Evolutionary conservation across 2,113 vertebrate genomes (phyloP), one percentile per base, ranked within the genome.

Genomic region (Corynorhinus townsendii): DNA sequence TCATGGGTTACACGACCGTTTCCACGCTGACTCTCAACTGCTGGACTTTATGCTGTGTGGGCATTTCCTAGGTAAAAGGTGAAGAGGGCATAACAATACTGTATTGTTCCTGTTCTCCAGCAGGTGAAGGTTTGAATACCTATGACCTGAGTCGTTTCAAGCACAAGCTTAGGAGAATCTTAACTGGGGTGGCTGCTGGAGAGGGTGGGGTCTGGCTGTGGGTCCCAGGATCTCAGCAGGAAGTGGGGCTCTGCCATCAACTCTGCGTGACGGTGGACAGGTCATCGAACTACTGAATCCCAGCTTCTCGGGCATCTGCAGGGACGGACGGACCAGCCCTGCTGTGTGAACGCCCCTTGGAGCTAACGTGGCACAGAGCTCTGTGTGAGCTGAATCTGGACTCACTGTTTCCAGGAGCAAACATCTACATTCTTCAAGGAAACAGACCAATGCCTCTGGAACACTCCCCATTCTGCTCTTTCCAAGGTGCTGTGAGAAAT

Each of bases 321-420:
- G n/a, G 22, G 83, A 43, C 0, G 0, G 16, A 5, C 14, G 38
- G 26, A 52, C 5, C 4, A 11, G 47, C 33, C 33, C 19, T 5
- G 12, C 22, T 28, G 59, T 16, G 86, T 5, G 45, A 38, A 64
- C 0, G 28, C 11, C 68, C 73, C 30, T 26, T 1, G 59, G 43
- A 71, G 52, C 2, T 24, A 33, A 12, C 3, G 2, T 14, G 40
- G 28, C 10, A 0, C 0, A 38, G 3, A 38, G 26, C 6, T 54
- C 30, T 26, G 17, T 26, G 38, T 24, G 47, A 71, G 38, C 33
- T 12, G 20, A 45, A 11, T 64, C 38, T n/a, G 22, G 59, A 71
- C 45, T n/a, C 62, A 19, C 10, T 49, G 35, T 72, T 80, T 49
- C 22, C n/a, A 15, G 69, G 35, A 6, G 3, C 38, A 81, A 49